A percentile compares a stretch with the other conserved stretches of the same genome.
Evolutionary conservation across 2,888 invertebrate genomes (phyloP).

Genomic region (Encarsia formosa): DNA sequence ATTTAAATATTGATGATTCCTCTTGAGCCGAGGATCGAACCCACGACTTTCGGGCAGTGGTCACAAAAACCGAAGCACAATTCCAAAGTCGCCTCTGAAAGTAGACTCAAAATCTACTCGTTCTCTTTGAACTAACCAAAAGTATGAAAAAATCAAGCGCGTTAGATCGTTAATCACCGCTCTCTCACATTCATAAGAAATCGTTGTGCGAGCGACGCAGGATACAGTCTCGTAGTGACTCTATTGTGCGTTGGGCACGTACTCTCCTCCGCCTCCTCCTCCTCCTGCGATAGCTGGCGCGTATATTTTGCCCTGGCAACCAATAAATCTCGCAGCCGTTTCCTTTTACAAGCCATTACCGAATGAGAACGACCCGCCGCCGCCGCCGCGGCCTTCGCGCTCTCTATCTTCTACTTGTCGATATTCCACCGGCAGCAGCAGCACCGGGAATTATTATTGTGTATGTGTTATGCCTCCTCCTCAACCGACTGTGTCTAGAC

Average conservation of each 20-base stretch:
- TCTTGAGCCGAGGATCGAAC: no score
- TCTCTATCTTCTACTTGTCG: no score
- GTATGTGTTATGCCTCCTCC: no score
- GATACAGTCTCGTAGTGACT: constrained; percentile 29
- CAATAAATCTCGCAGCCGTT: constrained; percentile 46
- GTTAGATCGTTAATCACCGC: constrained; percentile 49
- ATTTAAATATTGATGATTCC: no score
- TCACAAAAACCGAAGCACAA: no score
- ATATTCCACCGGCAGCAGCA: no score
- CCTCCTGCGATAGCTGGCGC: constrained; percentile 1
- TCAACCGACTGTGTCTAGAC: constrained; percentile 19
- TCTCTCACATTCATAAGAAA: constrained; percentile 36
- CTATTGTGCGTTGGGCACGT: constrained; percentile 29
- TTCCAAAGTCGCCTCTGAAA: no score
- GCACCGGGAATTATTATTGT: constrained; percentile 9
- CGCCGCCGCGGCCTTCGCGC: constrained; percentile 5
- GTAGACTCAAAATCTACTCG: no score
- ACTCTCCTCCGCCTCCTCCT: not conserved
- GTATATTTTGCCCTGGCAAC: constrained; percentile 10
- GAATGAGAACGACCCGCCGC: constrained; percentile 33
- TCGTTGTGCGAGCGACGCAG: constrained; percentile 36
- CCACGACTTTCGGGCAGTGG: no score
- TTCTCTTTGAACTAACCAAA: no score
- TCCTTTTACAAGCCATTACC: constrained; percentile 48
- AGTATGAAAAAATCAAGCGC: constrained; percentile 52